Evolutionary conservation across 2,888 invertebrate genomes (phyloP).

Genomic region (Magallana nippona): DNA sequence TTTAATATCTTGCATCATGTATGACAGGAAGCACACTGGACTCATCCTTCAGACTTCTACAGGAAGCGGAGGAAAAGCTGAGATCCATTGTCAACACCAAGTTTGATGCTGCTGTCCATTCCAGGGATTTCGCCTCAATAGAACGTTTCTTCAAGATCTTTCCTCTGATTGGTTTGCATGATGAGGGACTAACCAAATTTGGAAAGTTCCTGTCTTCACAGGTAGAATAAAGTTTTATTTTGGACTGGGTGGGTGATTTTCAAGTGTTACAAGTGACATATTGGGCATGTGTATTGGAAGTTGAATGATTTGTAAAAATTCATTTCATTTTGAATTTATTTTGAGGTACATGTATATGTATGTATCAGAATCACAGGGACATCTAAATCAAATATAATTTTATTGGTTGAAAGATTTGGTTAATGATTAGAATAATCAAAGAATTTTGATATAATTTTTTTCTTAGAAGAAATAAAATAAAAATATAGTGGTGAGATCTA

Average conservation of each 20-base stretch:
- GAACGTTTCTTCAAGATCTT: constrained; percentile 98
- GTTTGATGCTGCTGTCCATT: constrained; percentile 91
- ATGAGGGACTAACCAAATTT: constrained; percentile 93
- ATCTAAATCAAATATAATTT: too few species aligned
- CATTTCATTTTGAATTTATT: too few species aligned
- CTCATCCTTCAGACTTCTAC: constrained; percentile 87
- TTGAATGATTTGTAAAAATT: too few species aligned
- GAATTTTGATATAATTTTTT: too few species aligned
- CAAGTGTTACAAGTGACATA: too few species aligned
- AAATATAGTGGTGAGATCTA: too few species aligned
- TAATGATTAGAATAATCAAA: too few species aligned
- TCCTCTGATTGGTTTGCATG: constrained; percentile 94
- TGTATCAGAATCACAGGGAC: too few species aligned
- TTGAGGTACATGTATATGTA: too few species aligned
- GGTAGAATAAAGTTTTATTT: constrained; percentile 76
- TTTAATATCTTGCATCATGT: not conserved
- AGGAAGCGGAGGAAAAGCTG: constrained; percentile 88
- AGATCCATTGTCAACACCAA: constrained; percentile 86
- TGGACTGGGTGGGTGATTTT: not conserved
- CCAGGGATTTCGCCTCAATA: constrained; percentile 92
- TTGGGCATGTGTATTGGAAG: too few species aligned
- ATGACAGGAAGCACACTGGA: constrained; percentile 84
- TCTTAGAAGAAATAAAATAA: too few species aligned
- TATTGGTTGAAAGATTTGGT: too few species aligned
- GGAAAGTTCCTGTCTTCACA: constrained; percentile 92